phyloP scores from a whole-genome alignment of 2,113 vertebrate genomes.

The Brevimyrus niger region DNA sequence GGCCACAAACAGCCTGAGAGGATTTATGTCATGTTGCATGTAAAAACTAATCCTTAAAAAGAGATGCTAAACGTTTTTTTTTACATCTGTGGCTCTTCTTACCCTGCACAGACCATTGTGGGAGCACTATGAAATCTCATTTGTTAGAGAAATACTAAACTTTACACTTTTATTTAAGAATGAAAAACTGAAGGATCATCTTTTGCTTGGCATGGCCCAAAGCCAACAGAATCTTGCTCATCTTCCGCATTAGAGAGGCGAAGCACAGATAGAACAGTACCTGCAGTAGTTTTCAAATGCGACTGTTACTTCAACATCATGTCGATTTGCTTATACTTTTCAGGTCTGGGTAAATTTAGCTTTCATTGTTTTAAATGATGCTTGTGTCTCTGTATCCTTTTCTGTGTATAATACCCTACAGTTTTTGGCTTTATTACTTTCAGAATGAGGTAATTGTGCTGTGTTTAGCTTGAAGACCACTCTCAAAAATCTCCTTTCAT shows the following conservation, averaged over 20 bases:
- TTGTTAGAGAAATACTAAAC: background rate
- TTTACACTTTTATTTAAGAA: background rate
- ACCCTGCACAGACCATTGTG: background rate
- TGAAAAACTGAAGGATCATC: background rate
- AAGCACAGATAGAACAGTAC: background rate
- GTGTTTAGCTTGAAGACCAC: background rate
- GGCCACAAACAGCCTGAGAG: background rate
- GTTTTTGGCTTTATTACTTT: constrained; percentile 13
- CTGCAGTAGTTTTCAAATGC: background rate
- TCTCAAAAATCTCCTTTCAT: background rate
- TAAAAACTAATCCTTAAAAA: background rate
- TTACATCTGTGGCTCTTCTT: background rate
- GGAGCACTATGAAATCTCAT: background rate
- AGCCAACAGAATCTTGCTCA: background rate
- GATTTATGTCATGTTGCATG: background rate
- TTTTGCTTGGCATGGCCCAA: background rate
- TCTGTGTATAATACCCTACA: background rate
- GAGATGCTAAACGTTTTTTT: background rate
- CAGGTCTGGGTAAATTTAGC: background rate
- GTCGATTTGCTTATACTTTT: background rate
- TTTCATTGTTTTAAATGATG: background rate
- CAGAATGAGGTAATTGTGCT: constrained; percentile 18
- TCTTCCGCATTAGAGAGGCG: background rate
- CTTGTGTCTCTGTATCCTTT: background rate
- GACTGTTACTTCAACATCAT: background rate